A percentile compares a stretch with the other conserved stretches of the same genome.
These are phyloP conservation scores for Alexandromys fortis DNA, from an alignment of 2,113 vertebrate genomes.

Conservation along the genomic window DNA sequence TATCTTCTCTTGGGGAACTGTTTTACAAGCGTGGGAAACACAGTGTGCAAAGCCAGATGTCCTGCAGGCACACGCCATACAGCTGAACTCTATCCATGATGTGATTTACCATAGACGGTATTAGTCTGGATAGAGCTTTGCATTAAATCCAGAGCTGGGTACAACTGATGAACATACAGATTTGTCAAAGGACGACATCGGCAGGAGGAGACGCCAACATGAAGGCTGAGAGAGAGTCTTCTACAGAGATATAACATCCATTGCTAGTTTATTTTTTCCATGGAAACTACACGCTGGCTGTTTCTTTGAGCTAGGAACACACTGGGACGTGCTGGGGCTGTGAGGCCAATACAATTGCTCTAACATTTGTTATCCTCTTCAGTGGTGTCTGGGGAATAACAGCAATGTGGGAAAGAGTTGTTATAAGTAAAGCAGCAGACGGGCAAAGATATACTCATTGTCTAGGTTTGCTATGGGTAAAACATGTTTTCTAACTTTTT, in stretches of 20 bases:
- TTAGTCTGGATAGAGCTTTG: background rate
- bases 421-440: background rate
- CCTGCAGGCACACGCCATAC: background rate
- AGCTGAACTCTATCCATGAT: conserved; percentile 30
- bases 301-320: conserved; percentile 81
- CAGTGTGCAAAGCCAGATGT: background rate
- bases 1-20: background rate
- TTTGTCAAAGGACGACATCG: background rate
- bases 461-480: background rate
- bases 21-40: background rate
- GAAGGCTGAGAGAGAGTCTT: background rate
- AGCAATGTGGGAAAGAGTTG: conserved; percentile 47
- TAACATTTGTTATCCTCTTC: conserved; percentile 60
- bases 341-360: conserved; percentile 63
- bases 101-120: background rate
- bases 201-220: background rate
- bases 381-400: conserved; percentile 64
- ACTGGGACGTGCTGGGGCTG: conserved; percentile 53
- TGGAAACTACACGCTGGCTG: conserved; percentile 73
- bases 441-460: background rate
- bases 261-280: conserved; percentile 78
- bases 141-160: background rate
- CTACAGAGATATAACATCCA: conserved; percentile 61
- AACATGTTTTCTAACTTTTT: background rate
- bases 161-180: background rate